These are phyloP conservation scores for Euwallacea fornicatus DNA, from an alignment of 1,140 invertebrate species.

Conservation along the genomic window DNA sequence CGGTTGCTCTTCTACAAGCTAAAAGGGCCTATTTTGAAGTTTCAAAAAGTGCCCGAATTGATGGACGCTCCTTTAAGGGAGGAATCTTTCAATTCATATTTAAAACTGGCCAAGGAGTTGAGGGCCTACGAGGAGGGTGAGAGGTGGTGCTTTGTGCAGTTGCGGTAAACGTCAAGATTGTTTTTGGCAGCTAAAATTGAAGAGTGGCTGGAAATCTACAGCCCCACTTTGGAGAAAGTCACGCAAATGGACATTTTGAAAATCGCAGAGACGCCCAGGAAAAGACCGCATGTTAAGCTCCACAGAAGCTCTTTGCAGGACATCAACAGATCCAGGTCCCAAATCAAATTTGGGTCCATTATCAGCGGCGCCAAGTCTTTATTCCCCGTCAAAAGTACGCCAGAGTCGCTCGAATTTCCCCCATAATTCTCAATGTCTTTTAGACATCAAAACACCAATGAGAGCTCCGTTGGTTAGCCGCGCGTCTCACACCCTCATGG, in stretches of 20 bases:
- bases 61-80: slow-evolving; percentile 73
- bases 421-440: neutral
- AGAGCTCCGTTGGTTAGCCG: slow-evolving; percentile 23
- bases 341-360: slow-evolving; percentile 12
- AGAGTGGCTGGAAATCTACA: slow-evolving; percentile 63
- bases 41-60: slow-evolving; percentile 73
- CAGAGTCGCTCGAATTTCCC: neutral
- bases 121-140: slow-evolving; percentile 70
- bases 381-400: slow-evolving; percentile 31
- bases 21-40: slow-evolving; percentile 75
- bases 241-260: slow-evolving; percentile 70
- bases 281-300: slow-evolving; percentile 30
- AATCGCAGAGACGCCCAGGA: slow-evolving; percentile 51
- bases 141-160: neutral
- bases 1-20: slow-evolving; percentile 74
- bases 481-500: slow-evolving; percentile 46
- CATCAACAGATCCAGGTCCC: neutral
- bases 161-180: neutral
- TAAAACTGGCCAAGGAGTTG: slow-evolving; percentile 71
- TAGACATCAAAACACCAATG: slow-evolving; percentile 26
- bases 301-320: slow-evolving; percentile 19
- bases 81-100: slow-evolving; percentile 74
- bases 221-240: slow-evolving; percentile 59
- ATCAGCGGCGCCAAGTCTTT: neutral
- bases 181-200: slow-evolving; percentile 58